Percentiles rank a stretch among this genome's conserved stretches.
These are phyloP conservation scores for Drosophila kohkoa DNA, from an alignment of 1,140 invertebrate genomes.

Conservation along the genomic window DNA sequence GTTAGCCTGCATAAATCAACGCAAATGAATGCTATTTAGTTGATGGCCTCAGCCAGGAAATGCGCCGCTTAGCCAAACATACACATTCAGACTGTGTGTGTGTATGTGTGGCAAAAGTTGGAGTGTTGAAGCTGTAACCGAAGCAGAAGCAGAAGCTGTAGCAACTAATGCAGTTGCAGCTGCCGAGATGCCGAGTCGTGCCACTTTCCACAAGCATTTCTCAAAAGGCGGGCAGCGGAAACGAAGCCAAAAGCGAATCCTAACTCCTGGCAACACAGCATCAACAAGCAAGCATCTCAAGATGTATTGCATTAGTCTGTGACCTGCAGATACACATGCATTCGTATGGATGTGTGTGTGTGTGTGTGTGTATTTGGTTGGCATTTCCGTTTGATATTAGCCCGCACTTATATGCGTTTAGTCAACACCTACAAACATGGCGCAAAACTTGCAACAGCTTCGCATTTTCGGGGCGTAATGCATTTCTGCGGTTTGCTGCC, in stretches of 20 bases:
- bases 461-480: slow-evolving; percentile 55
- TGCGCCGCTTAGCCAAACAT: slow-evolving; percentile 74
- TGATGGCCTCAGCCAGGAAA: slow-evolving; percentile 78
- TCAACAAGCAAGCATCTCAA: slow-evolving; percentile 57
- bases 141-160: slow-evolving; percentile 30
- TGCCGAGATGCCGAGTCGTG: slow-evolving; percentile 18
- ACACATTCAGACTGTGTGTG: background rate
- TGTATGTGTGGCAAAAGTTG: slow-evolving; percentile 24
- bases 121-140: slow-evolving; percentile 27
- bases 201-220: slow-evolving; percentile 82
- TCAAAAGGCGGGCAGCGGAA: slow-evolving; percentile 75
- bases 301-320: slow-evolving; percentile 71
- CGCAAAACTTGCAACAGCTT: slow-evolving; percentile 50
- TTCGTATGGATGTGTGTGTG: background rate
- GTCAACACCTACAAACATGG: slow-evolving; percentile 62
- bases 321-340: slow-evolving; percentile 19
- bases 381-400: slow-evolving; percentile 81
- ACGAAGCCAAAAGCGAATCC: slow-evolving; percentile 73
- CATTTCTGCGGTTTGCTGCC: slow-evolving; percentile 72
- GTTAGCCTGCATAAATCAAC: slow-evolving; percentile 76
- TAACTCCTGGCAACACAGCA: slow-evolving; percentile 44
- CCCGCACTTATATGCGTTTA: slow-evolving; percentile 71
- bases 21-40: slow-evolving; percentile 84
- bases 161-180: slow-evolving; percentile 58
- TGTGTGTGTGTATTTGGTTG: slow-evolving; percentile 42